phyloP scores from a whole-genome alignment of 1,140 invertebrate genomes.

The Drosophila dunni region DNA sequence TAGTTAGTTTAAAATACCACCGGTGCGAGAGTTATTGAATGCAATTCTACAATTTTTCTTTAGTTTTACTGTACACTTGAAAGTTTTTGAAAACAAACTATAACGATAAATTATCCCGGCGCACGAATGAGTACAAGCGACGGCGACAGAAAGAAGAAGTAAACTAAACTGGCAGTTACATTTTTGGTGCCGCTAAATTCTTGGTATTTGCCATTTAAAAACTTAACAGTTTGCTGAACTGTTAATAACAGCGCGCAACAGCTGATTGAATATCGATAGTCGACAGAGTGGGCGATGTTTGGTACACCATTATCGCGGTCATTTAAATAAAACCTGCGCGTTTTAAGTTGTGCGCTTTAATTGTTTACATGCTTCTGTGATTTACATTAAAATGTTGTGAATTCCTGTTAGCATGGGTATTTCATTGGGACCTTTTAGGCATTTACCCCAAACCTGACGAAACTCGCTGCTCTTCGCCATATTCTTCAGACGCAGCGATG shows the following conservation, averaged over 20 bases:
- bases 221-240: background rate
- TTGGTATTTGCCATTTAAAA: background rate
- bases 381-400: slow-evolving; percentile 46
- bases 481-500: slow-evolving; percentile 1
- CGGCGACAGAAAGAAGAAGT: slow-evolving; percentile 36
- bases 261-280: slow-evolving; percentile 7
- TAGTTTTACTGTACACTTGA: background rate
- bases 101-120: slow-evolving; percentile 31
- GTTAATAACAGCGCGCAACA: background rate
- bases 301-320: too few relatives aligned
- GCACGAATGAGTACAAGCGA: slow-evolving; percentile 31
- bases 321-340: background rate
- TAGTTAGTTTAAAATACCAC: background rate
- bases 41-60: background rate
- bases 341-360: background rate
- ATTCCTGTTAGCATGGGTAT: slow-evolving; percentile 38
- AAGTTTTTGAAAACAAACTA: slow-evolving; percentile 9
- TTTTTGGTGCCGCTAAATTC: slow-evolving; percentile 20
- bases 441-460: slow-evolving; percentile 54
- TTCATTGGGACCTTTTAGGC: slow-evolving; percentile 33
- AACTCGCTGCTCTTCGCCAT: slow-evolving; percentile 43
- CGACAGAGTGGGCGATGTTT: too few relatives aligned
- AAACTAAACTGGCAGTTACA: slow-evolving; percentile 48
- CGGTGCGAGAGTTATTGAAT: background rate
- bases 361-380: background rate